Conservation (phyloP, 2,888 invertebrate genomes). For the Antitype chi region DNA sequence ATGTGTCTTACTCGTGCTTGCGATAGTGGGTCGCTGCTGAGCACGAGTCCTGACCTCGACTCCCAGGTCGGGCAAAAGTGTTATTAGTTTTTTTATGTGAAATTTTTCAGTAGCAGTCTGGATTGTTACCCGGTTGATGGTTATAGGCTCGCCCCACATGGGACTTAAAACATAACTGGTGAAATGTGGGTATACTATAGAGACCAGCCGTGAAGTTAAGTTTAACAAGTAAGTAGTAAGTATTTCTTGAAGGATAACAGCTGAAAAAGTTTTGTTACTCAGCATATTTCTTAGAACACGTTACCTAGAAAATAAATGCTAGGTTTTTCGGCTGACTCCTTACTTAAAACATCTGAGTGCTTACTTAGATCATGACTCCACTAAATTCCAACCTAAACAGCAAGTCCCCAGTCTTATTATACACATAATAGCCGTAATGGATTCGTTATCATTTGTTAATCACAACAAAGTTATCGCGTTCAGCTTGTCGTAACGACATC, state of each 20-base stretch:
- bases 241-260: neutral
- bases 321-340: neutral
- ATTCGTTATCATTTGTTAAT: slow-evolving; percentile 74
- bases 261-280: neutral
- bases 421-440: slow-evolving; percentile 59
- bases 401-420: slow-evolving; percentile 49
- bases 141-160: too few relatives aligned
- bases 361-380: slow-evolving; percentile 16
- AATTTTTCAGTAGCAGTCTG: too few relatives aligned
- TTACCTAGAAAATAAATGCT: neutral
- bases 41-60: too few relatives aligned
- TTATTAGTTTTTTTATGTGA: too few relatives aligned
- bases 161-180: too few relatives aligned
- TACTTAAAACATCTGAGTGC: neutral
- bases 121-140: too few relatives aligned
- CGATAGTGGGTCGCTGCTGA: too few relatives aligned
- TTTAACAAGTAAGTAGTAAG: too few relatives aligned
- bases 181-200: too few relatives aligned
- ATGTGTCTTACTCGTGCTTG: too few relatives aligned
- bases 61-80: too few relatives aligned
- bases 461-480: slow-evolving; percentile 74
- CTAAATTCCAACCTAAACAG: slow-evolving; percentile 38
- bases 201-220: too few relatives aligned
- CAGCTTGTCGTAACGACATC: slow-evolving; percentile 71
- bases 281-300: neutral